Conservation (phyloP, 2,113 vertebrate species). For the Tachysurus fulvidraco region DNA sequence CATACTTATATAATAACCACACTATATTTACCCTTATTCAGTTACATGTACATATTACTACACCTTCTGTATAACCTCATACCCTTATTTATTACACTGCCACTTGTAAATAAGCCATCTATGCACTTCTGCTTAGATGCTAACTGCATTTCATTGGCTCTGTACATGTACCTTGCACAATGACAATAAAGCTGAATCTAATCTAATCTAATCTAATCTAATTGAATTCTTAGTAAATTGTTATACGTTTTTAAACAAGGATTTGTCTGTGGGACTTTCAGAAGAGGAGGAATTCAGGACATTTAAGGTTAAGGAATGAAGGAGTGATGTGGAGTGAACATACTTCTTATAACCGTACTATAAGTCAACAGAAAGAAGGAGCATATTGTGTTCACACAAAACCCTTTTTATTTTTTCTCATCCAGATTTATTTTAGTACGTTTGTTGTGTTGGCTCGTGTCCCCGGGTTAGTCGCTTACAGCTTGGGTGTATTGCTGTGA, state of each 20-base stretch:
- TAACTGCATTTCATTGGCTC: too few relatives aligned
- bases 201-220: too few relatives aligned
- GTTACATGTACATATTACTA: too few relatives aligned
- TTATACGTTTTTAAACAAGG: not conserved
- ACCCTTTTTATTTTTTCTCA: not conserved
- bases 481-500: not conserved
- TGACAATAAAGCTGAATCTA: too few relatives aligned
- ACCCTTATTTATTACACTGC: too few relatives aligned
- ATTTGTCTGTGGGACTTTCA: not conserved
- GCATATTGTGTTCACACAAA: constrained; percentile 25
- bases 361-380: not conserved
- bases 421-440: constrained; percentile 12
- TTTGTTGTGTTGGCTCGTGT: constrained; percentile 20
- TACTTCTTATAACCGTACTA: not conserved
- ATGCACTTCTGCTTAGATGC: too few relatives aligned
- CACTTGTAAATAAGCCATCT: too few relatives aligned
- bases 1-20: too few relatives aligned
- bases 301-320: not conserved
- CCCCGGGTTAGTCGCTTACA: constrained; percentile 7
- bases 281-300: not conserved
- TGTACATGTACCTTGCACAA: too few relatives aligned
- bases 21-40: too few relatives aligned
- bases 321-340: not conserved
- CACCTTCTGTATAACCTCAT: too few relatives aligned
- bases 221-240: too few relatives aligned